A percentile compares a stretch with the other conserved stretches of the same genome.
Conservation (phyloP, 2,113 vertebrate species). For the Eupsittula cactorum region DNA sequence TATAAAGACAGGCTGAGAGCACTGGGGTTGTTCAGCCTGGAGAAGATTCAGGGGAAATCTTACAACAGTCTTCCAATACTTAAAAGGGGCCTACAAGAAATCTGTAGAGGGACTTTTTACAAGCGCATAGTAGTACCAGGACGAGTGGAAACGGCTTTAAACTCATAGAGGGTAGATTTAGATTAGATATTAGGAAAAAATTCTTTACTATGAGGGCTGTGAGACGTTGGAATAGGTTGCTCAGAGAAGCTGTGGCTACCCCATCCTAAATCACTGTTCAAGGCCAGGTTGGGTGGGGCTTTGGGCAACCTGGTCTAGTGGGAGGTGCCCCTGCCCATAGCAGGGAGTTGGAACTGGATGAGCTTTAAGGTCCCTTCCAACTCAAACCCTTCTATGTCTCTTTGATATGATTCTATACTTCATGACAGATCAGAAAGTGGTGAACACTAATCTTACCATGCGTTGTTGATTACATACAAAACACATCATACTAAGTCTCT, state of each 20-base stretch:
- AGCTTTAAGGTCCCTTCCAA: neutral
- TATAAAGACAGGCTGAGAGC: neutral
- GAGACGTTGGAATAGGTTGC: neutral
- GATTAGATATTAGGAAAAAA: neutral
- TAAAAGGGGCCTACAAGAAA: neutral
- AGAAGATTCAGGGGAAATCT: neutral
- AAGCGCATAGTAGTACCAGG: neutral
- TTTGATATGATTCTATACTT: neutral
- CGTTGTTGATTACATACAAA: neutral
- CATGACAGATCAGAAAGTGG: neutral
- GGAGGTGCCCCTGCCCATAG: neutral
- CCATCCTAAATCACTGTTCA: neutral
- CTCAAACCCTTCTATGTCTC: neutral
- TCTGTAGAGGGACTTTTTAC: neutral
- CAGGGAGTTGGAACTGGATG: neutral
- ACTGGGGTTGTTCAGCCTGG: neutral
- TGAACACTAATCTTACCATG: neutral
- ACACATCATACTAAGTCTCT: neutral
- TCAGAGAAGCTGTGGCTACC: neutral
- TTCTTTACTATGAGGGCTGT: neutral
- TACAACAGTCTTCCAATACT: neutral
- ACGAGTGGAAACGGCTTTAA: neutral
- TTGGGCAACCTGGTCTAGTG: neutral
- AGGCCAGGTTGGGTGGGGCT: neutral
- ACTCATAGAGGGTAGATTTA: neutral